These are phyloP conservation scores for Oncorhynchus mykiss DNA, from an alignment of 2,113 vertebrate genomes.

Conservation along the genomic window DNA sequence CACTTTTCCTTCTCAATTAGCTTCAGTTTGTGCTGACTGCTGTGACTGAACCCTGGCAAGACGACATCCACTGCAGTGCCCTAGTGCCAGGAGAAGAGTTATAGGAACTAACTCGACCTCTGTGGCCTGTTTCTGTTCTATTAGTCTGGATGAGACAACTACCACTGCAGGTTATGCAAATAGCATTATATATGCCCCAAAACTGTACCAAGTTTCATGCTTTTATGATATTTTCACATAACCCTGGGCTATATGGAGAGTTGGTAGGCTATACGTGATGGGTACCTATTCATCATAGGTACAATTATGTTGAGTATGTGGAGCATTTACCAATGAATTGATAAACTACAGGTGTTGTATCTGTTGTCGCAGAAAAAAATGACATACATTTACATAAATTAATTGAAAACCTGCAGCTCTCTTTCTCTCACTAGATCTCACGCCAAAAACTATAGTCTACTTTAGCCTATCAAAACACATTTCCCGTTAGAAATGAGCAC, in stretches of 20 bases:
- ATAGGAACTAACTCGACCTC: slow-evolving; percentile 33
- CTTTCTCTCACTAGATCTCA: too few species aligned
- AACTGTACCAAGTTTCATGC: too few species aligned
- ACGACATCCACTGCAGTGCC: slow-evolving; percentile 55
- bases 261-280: neutral
- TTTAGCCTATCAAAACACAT: too few species aligned
- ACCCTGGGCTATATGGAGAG: neutral
- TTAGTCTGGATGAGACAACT: slow-evolving; percentile 35
- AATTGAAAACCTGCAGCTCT: too few species aligned
- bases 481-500: too few species aligned
- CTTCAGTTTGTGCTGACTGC: slow-evolving; percentile 70
- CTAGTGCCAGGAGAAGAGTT: slow-evolving; percentile 44
- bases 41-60: slow-evolving; percentile 58
- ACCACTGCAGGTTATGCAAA: neutral
- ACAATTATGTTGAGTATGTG: neutral
- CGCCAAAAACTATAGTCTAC: too few species aligned
- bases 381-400: too few species aligned
- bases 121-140: slow-evolving; percentile 42
- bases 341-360: neutral
- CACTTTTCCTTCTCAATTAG: slow-evolving; percentile 70
- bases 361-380: too few species aligned
- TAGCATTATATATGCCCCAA: too few species aligned
- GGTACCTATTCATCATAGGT: neutral
- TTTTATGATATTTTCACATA: too few species aligned
- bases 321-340: neutral